Conservation (phyloP, 2,113 vertebrate species). For the Empidonax alnorum region DNA sequence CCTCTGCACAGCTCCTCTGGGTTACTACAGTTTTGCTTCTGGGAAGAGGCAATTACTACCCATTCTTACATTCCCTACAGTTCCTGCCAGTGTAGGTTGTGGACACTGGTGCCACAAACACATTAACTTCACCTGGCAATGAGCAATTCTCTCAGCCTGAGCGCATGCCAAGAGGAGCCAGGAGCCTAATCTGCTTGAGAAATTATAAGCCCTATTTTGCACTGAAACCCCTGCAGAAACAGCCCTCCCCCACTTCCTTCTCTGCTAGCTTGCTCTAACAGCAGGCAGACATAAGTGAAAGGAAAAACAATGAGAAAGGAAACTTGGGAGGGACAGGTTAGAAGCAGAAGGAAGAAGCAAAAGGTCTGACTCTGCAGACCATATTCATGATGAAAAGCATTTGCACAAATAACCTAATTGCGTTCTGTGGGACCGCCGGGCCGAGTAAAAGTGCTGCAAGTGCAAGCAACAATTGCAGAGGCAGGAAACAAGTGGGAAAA, state of each 20-base stretch:
- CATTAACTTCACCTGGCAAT: background rate
- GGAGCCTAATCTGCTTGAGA: slow-evolving; percentile 30
- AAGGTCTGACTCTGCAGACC: slow-evolving; percentile 57
- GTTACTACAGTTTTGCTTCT: background rate
- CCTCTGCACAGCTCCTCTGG: background rate
- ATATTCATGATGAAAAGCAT: slow-evolving; percentile 11
- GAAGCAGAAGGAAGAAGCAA: slow-evolving; percentile 68
- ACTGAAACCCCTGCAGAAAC: slow-evolving; percentile 26
- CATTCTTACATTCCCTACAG: background rate
- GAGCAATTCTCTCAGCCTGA: background rate
- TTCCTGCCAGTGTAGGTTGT: background rate
- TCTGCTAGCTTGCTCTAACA: slow-evolving; percentile 11
- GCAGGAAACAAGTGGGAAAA: slow-evolving; percentile 64
- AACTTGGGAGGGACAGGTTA: slow-evolving; percentile 67
- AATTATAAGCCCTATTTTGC: slow-evolving; percentile 22
- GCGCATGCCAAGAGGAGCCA: background rate
- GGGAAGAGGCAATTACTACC: background rate
- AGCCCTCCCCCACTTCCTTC: slow-evolving; percentile 61
- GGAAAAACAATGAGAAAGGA: slow-evolving; percentile 68
- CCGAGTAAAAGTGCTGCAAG: slow-evolving; percentile 41
- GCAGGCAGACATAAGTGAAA: slow-evolving; percentile 64
- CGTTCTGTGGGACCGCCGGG: slow-evolving; percentile 1
- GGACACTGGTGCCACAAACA: background rate
- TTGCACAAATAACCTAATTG: slow-evolving; percentile 41
- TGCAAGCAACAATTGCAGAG: slow-evolving; percentile 39